phyloP scores from a whole-genome alignment of 1,140 invertebrate genomes.

The Microplitis demolitor region DNA sequence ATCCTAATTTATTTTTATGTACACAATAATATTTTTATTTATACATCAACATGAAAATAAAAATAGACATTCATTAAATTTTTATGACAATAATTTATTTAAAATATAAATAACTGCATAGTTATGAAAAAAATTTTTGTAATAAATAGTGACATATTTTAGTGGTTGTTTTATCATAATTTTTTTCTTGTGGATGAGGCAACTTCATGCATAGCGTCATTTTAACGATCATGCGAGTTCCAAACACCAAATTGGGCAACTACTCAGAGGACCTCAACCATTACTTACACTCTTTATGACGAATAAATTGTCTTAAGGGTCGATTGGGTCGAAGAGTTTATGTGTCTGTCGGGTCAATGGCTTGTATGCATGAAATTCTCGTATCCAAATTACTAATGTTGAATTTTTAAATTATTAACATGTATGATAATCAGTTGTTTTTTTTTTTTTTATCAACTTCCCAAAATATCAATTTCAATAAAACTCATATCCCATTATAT shows the following conservation, averaged over 20 bases:
- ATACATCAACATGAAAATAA: too few relatives aligned
- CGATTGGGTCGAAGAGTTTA: constrained; percentile 20
- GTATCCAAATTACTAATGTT: neutral
- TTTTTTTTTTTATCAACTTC: neutral
- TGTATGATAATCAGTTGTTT: neutral
- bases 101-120: too few relatives aligned
- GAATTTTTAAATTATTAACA: constrained; percentile 4
- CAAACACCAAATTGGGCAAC: neutral
- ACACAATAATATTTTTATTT: too few relatives aligned
- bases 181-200: neutral
- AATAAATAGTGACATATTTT: constrained; percentile 6
- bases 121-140: neutral
- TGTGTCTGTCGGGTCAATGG: constrained; percentile 13
- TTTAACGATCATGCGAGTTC: constrained; percentile 19
- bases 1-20: too few relatives aligned
- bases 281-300: constrained; percentile 33
- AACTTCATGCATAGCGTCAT: neutral
- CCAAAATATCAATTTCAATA: too few relatives aligned
- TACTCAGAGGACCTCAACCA: constrained; percentile 21
- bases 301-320: constrained; percentile 32
- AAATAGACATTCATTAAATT: too few relatives aligned
- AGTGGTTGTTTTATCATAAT: neutral
- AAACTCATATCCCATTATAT: too few relatives aligned
- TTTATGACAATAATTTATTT: too few relatives aligned
- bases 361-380: neutral